phyloP scores from a whole-genome alignment of 1,140 invertebrate genomes.

The Subanguina moxae region DNA sequence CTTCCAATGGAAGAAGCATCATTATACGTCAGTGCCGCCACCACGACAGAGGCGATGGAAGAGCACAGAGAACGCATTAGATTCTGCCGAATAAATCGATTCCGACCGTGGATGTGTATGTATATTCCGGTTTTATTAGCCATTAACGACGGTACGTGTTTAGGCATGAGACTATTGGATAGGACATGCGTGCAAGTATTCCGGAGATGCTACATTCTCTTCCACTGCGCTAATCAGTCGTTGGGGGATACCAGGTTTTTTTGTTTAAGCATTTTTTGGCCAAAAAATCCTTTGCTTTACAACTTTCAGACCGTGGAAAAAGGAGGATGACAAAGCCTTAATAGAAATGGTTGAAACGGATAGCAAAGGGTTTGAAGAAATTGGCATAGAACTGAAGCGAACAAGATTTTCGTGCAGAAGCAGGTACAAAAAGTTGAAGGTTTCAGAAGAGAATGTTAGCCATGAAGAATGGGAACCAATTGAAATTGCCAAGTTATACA shows the following conservation, averaged over 20 bases:
- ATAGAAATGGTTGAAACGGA: background rate
- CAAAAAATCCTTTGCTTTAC: too few species aligned
- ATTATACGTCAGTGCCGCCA: constrained; percentile 17
- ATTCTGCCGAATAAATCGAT: constrained; percentile 9
- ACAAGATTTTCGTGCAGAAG: background rate
- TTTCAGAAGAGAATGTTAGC: background rate
- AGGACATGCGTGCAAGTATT: constrained; percentile 2
- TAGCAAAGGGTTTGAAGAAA: background rate
- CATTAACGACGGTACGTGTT: too few species aligned
- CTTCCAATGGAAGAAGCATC: constrained; percentile 21
- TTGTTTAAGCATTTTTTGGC: background rate
- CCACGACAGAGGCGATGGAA: constrained; percentile 5
- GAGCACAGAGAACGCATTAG: constrained; percentile 20
- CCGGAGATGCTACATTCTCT: constrained; percentile 1
- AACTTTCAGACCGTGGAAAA: constrained; percentile 1
- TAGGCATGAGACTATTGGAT: background rate
- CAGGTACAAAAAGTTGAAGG: constrained; percentile 1
- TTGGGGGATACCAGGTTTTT: background rate
- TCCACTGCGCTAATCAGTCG: background rate
- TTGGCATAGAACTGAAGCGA: background rate
- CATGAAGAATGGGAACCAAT: background rate
- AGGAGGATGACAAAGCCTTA: background rate
- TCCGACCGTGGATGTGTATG: constrained; percentile 30
- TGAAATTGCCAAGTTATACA: background rate
- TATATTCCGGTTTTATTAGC: constrained; percentile 18